Base-by-base conservation (phyloP, 2,888 invertebrate genomes). In the Drosophila picticornis region DNA sequence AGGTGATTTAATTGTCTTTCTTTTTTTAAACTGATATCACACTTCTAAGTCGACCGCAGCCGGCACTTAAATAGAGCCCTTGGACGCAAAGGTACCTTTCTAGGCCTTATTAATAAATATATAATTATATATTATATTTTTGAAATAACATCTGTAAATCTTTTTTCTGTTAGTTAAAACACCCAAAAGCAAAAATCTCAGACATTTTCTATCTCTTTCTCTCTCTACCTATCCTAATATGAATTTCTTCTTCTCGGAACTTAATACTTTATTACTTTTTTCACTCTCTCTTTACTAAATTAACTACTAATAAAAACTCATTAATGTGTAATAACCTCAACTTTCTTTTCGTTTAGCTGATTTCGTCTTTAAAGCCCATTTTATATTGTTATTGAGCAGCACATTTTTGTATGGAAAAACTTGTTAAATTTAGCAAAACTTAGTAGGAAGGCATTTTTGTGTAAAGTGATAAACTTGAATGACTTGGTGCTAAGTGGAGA, bases 401-500 rank as follows among this genome's bases (percentile, higher is more conserved):
- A 57, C 48, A 52, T 50, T 53, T 29, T 29, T 32, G 52, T 19
- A 11, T 5, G 13, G 19, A 29, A 46, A n/a, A 51, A 27, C 27
- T 31, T 61, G 52, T 58, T 59, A 57, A 31, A 46, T 60, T 66
- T 25, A 25, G 29, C 25, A 29, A 55, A 27, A 48, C n/a, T 70
- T 34, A 34, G 32, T 10, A 10, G 29, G 46, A 40, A 43, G 75
- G 70, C 70, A 80, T 62, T 65, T 70, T 65, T 70, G 56, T 27
- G 16, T 38, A 9, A 60, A 57, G 66, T 48, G 53, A 67, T 80
- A 51, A 64, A 76, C 60, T 57, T 66, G 77, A 64, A 80, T 80
- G 62, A 38, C 71, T 60, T 75, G 34, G 68, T 57, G 68, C 68
- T 76, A 80, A 77, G 76, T 76, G 66, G 77, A 76, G 71, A 80